Conservation (phyloP, 2,113 vertebrate species). For the Callospermophilus lateralis region DNA sequence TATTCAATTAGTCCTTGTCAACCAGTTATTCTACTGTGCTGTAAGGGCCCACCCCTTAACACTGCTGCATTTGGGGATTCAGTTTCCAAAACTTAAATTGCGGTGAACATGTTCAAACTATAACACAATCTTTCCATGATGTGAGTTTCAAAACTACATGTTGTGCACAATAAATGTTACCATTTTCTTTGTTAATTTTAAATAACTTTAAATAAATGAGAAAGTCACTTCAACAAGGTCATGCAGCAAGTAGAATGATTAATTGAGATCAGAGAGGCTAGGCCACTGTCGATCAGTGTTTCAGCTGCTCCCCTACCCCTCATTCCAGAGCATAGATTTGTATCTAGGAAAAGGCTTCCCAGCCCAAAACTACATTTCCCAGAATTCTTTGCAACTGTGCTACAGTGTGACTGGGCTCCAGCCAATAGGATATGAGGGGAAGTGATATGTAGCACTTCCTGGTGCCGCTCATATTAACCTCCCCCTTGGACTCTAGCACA, state of each 20-base stretch:
- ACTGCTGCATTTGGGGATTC: neutral
- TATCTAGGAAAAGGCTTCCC: neutral
- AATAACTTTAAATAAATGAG: neutral
- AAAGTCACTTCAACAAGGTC: neutral
- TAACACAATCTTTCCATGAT: neutral
- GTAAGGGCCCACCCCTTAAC: neutral
- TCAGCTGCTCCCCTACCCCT: neutral
- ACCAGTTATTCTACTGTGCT: neutral
- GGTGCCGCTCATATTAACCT: neutral
- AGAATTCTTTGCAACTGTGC: neutral
- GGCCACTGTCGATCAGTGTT: neutral
- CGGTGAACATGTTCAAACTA: neutral
- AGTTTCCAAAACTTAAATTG: neutral
- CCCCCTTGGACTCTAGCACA: neutral
- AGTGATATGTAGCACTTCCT: neutral
- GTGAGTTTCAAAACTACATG: neutral
- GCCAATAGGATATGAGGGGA: neutral
- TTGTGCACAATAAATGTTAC: neutral
- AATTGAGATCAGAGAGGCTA: neutral
- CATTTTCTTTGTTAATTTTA: neutral
- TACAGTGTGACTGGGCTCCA: neutral
- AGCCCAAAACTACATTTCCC: neutral
- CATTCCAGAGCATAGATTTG: neutral
- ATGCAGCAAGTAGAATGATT: neutral
- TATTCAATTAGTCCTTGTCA: neutral